These are phyloP conservation scores for Syngnathus floridae DNA, from an alignment of 2,113 vertebrate species.

Conservation along the genomic window DNA sequence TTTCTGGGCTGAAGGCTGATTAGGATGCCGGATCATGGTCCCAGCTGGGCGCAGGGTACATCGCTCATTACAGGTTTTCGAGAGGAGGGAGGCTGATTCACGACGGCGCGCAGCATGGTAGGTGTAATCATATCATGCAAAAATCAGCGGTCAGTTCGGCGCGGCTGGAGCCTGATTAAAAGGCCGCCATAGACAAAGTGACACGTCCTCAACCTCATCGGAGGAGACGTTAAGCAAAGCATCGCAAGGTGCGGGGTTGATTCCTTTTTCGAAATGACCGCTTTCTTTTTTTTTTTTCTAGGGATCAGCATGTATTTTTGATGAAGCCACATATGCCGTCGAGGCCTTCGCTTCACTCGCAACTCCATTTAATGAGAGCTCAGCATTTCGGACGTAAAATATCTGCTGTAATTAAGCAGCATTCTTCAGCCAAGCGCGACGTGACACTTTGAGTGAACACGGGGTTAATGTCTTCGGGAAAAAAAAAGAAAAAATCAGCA, in stretches of 20 bases:
- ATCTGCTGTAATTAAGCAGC: conserved; percentile 65
- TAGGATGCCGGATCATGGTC: conserved; percentile 76
- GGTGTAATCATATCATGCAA: conserved; percentile 75
- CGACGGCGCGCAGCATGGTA: conserved; percentile 60
- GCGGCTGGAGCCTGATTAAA: conserved; percentile 66
- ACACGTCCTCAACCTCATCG: conserved; percentile 68
- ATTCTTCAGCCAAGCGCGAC: conserved; percentile 56
- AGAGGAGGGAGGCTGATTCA: conserved; percentile 55
- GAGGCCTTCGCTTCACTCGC: conserved; percentile 58
- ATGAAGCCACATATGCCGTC: conserved; percentile 59
- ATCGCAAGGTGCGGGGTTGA: conserved; percentile 49
- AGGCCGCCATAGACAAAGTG: conserved; percentile 61
- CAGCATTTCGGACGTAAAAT: conserved; percentile 62
- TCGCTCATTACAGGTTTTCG: conserved; percentile 73
- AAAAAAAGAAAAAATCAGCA: conserved; percentile 51
- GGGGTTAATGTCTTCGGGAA: conserved; percentile 54
- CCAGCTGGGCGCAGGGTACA: conserved; percentile 73
- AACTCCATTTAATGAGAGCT: conserved; percentile 68
- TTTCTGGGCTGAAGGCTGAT: conserved; percentile 66
- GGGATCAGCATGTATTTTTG: conserved; percentile 59
- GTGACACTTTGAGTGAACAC: conserved; percentile 40
- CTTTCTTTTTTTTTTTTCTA: conserved; percentile 21
- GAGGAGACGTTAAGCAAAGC: conserved; percentile 50
- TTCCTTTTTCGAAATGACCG: conserved; percentile 35
- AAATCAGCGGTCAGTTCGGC: conserved; percentile 67